Evolutionary conservation across 2,888 invertebrate genomes (phyloP).

Genomic region (Abscondita cerata): DNA sequence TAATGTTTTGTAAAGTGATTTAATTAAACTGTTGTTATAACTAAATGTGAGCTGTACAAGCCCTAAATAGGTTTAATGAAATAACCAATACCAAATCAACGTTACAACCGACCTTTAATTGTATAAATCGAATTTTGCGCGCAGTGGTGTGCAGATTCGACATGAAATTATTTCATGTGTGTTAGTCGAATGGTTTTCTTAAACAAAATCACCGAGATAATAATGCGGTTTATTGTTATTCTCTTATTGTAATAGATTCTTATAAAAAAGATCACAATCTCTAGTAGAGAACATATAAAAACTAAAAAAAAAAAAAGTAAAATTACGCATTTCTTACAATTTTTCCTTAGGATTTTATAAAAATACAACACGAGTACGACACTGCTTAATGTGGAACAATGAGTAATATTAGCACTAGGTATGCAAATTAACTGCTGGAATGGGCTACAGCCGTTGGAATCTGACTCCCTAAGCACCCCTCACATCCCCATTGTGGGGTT

Average conservation of each 20-base stretch:
- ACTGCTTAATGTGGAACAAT: slow-evolving; percentile 34
- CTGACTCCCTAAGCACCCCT: slow-evolving; percentile 41
- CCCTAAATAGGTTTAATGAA: slow-evolving; percentile 43
- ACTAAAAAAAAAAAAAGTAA: background rate
- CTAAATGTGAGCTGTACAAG: slow-evolving; percentile 43
- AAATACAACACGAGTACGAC: slow-evolving; percentile 2
- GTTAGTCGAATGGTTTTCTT: too few relatives aligned
- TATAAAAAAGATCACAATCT: too few relatives aligned
- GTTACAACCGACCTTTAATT: slow-evolving; percentile 41
- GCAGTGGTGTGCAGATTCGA: slow-evolving; percentile 25
- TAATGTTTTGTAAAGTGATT: slow-evolving; percentile 36
- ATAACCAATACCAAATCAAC: slow-evolving; percentile 44
- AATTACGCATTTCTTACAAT: background rate
- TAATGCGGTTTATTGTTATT: too few relatives aligned
- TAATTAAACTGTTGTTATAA: slow-evolving; percentile 43
- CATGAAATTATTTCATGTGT: too few relatives aligned
- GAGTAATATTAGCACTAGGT: slow-evolving; percentile 48
- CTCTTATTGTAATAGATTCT: too few relatives aligned
- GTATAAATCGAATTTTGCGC: slow-evolving; percentile 33
- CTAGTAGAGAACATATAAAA: too few relatives aligned
- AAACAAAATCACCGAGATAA: too few relatives aligned
- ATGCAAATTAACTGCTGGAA: slow-evolving; percentile 49
- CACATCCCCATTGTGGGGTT: slow-evolving; percentile 25
- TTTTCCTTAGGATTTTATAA: background rate
- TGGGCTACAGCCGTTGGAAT: slow-evolving; percentile 44